Evolutionary conservation across 2,797 vertebrate genomes (phyloP), one percentile per base, ranked within the genome.

Genomic region (Clarias fuscus): DNA sequence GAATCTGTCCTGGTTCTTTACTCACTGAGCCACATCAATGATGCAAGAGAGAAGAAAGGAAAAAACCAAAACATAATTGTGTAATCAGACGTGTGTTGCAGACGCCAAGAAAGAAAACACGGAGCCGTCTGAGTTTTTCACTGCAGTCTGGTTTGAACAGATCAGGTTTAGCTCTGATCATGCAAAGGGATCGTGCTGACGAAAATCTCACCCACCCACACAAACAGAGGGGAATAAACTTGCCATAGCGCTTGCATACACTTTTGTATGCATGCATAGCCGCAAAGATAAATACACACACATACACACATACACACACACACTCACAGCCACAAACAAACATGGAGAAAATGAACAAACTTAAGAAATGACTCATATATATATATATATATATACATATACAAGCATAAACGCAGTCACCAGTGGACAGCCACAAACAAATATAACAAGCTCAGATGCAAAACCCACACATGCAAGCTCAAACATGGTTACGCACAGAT

Each of bases 231-330:
- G 59, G 59, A n/a, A 48, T 81, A 84, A 73, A 87, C 78, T 72
- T 64, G 58, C 83, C 64, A 33, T 67, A 53, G 61, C 17, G 7
- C 73, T 82, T 37, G n/a, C 37, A 70, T 82, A 79, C 61, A 8
- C 72, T 67, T 20, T 13, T 59, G 83, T 86, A 89, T 43, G 73
- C 88, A 86, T 65, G 22, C 67, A 71, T 7, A 20, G 22, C 77
- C 56, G 11, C 79, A 79, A 62, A 85, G 65, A 53, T 87, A 87
- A 78, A 88, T 85, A 87, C 81, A 48, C 70, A 56, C 77, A 79
- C 33, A 15, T 68, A 86, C 30, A 18, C 18, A 15, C 20, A 56
- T 18, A 58, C 24, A 40, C 30, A 18, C 18, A 14, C 20, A 56
- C n/a, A 58, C 24, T 30, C 62, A 33, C 5, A 3, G 22, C 72